A percentile compares a stretch with the other conserved stretches of the same genome.
Conservation (phyloP, 2,113 vertebrate genomes). For the Megaptera novaeangliae region DNA sequence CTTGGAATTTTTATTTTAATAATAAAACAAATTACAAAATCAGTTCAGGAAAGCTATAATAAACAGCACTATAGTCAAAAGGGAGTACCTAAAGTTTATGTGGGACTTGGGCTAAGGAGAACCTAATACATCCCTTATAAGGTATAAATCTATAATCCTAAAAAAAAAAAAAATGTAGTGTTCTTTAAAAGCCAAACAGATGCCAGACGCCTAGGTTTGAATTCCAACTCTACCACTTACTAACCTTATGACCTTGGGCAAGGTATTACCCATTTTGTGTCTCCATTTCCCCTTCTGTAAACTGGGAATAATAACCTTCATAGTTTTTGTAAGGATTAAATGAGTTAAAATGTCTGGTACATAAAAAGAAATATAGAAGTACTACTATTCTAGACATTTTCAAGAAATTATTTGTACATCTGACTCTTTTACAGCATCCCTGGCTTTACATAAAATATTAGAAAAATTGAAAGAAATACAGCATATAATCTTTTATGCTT, state of each 20-base stretch:
- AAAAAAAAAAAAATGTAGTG: not conserved
- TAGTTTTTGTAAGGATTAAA: not conserved
- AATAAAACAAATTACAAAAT: not conserved
- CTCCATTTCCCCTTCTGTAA: not conserved
- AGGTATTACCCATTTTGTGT: not conserved
- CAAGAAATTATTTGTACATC: not conserved
- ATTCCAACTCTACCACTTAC: not conserved
- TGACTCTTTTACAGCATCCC: not conserved
- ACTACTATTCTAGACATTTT: not conserved
- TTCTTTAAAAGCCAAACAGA: not conserved
- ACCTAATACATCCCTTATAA: not conserved
- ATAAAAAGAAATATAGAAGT: not conserved
- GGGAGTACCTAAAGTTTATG: not conserved
- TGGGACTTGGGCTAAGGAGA: not conserved
- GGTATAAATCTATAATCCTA: not conserved
- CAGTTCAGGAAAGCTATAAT: not conserved
- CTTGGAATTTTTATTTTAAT: not conserved
- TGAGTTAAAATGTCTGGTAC: not conserved
- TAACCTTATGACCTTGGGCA: not conserved
- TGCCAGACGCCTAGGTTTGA: not conserved
- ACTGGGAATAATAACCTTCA: not conserved
- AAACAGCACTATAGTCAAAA: not conserved
- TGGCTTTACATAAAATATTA: conserved; percentile 1
- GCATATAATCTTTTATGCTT: not conserved
- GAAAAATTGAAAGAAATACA: not conserved